These are phyloP conservation scores for Polydrusus cervinus DNA, from an alignment of 2,888 invertebrate genomes.

Conservation along the genomic window DNA sequence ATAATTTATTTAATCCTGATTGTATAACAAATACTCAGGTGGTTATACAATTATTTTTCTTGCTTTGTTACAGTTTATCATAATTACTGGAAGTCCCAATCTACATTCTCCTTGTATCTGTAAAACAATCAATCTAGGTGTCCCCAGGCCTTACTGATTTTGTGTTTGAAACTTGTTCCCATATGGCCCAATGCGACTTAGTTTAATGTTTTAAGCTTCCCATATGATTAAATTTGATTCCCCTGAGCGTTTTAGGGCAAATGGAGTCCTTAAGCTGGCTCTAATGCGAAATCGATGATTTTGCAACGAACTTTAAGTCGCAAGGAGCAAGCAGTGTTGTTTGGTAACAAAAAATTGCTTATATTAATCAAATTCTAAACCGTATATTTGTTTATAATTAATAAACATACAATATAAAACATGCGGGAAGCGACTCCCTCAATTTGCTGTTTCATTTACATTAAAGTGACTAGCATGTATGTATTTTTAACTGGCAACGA, in stretches of 20 bases:
- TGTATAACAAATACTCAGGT: no score
- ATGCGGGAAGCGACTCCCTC: no score
- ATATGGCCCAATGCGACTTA: background rate
- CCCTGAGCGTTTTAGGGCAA: conserved; percentile 14
- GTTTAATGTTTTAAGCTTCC: conserved; percentile 11
- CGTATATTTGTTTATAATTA: no score
- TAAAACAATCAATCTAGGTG: conserved; percentile 17
- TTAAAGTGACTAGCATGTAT: no score
- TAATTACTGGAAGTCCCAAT: no score
- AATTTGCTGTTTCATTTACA: no score
- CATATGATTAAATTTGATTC: conserved; percentile 31
- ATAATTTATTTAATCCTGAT: no score
- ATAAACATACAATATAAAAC: no score
- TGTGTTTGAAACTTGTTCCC: conserved; percentile 5
- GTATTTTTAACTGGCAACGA: no score
- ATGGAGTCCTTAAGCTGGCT: conserved; percentile 28
- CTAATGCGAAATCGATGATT: conserved; percentile 35
- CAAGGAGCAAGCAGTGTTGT: background rate
- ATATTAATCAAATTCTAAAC: no score
- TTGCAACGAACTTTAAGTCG: conserved; percentile 14
- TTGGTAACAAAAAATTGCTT: background rate
- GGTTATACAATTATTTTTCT: no score
- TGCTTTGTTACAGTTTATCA: no score
- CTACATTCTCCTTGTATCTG: background rate
- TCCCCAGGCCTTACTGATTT: background rate